phyloP scores from a whole-genome alignment of 2,888 invertebrate genomes.

The Melipona bicolor region DNA sequence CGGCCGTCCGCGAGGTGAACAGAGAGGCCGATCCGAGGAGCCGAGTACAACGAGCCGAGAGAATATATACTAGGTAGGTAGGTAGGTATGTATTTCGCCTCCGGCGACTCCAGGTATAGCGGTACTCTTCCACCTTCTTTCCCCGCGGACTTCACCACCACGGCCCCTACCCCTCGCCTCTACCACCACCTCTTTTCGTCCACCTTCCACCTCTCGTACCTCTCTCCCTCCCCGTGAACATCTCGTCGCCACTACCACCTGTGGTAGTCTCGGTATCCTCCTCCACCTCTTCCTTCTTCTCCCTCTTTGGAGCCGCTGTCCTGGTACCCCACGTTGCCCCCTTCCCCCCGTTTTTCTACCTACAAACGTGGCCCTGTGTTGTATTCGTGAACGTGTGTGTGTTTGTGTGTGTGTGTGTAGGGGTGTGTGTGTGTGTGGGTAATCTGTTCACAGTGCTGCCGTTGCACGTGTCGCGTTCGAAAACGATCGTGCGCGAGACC shows the following conservation, averaged over 20 bases:
- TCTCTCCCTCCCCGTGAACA: background rate
- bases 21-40: slow-evolving; percentile 13
- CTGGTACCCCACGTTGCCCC: slow-evolving; percentile 45
- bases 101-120: slow-evolving; percentile 81
- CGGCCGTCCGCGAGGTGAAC: slow-evolving; percentile 8
- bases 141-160: slow-evolving; percentile 63
- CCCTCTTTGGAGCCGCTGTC: slow-evolving; percentile 39
- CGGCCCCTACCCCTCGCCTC: slow-evolving; percentile 53
- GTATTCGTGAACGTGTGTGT: slow-evolving; percentile 27
- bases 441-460: slow-evolving; percentile 38
- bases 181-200: slow-evolving; percentile 40
- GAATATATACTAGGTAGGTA: slow-evolving; percentile 79
- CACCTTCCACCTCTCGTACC: slow-evolving; percentile 19
- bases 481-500: background rate
- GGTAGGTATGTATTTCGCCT: slow-evolving; percentile 83
- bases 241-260: slow-evolving; percentile 35
- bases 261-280: slow-evolving; percentile 14
- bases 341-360: slow-evolving; percentile 19
- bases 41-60: slow-evolving; percentile 61
- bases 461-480: slow-evolving; percentile 58
- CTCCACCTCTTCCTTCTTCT: slow-evolving; percentile 49
- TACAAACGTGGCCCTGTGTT: slow-evolving; percentile 10
- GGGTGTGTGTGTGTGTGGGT: slow-evolving; percentile 25
- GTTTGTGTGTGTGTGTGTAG: slow-evolving; percentile 11
- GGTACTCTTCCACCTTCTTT: slow-evolving; percentile 78